Conservation (phyloP, 2,888 invertebrate genomes). For the Dermolepida albohirtum region DNA sequence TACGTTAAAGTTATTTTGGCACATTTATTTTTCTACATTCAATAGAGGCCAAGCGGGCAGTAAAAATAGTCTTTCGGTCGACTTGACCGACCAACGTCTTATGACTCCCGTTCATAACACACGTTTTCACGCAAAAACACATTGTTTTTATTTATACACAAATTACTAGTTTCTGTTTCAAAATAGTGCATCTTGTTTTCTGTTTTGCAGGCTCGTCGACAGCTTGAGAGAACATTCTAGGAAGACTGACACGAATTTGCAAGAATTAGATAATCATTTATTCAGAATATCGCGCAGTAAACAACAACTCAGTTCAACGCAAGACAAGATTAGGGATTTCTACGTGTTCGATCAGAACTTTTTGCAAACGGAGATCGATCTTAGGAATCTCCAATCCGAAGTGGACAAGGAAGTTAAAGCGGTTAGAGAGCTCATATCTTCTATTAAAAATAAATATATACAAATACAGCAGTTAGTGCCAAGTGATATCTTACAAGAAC, state of each 20-base stretch:
- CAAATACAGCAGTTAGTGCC: slow-evolving; percentile 74
- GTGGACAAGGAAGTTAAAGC: slow-evolving; percentile 70
- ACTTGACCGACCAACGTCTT: slow-evolving; percentile 6
- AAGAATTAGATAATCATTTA: slow-evolving; percentile 80
- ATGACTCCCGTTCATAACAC: slow-evolving; percentile 5
- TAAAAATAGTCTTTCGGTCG: slow-evolving; percentile 42
- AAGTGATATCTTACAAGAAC: slow-evolving; percentile 82
- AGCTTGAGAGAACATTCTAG: slow-evolving; percentile 80
- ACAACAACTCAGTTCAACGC: slow-evolving; percentile 74
- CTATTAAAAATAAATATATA: slow-evolving; percentile 73
- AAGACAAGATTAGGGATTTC: slow-evolving; percentile 75
- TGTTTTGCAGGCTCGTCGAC: slow-evolving; percentile 79
- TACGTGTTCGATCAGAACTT: slow-evolving; percentile 85
- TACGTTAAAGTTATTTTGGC: slow-evolving; percentile 42
- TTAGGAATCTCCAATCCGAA: slow-evolving; percentile 70
- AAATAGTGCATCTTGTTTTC: slow-evolving; percentile 14
- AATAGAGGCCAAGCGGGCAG: slow-evolving; percentile 35
- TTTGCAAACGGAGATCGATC: slow-evolving; percentile 70
- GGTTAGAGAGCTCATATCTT: slow-evolving; percentile 71
- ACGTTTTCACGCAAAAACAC: too few species aligned
- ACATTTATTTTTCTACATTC: slow-evolving; percentile 39
- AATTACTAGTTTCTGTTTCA: slow-evolving; percentile 12
- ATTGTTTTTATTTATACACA: not conserved
- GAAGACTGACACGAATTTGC: slow-evolving; percentile 80
- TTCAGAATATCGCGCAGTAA: slow-evolving; percentile 77